Percentiles rank a stretch among this genome's conserved stretches.
These are phyloP conservation scores for Reinhardtius hippoglossoides DNA, from an alignment of 2,113 vertebrate genomes.

Conservation along the genomic window DNA sequence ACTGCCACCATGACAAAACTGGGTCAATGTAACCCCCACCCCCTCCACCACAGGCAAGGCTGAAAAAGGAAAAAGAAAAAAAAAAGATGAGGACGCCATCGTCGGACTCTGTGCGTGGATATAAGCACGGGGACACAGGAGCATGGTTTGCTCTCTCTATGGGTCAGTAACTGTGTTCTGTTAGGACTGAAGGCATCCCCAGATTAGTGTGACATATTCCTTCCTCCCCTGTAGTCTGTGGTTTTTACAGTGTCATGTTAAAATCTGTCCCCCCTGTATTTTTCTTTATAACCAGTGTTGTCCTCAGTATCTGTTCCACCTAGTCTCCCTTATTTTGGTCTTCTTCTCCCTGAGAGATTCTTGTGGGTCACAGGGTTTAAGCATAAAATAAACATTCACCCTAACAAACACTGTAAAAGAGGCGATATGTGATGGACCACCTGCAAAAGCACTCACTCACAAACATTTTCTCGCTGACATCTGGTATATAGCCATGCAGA, in stretches of 20 bases:
- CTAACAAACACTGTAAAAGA: conserved; percentile 12
- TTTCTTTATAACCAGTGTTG: conserved; percentile 50
- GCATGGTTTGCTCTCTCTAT: conserved; percentile 70
- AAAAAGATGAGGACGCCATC: conserved; percentile 77
- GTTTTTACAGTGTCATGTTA: conserved; percentile 47
- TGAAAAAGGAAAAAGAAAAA: conserved; percentile 66
- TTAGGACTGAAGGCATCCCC: conserved; percentile 52
- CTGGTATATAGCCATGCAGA: background rate
- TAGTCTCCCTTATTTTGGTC: background rate
- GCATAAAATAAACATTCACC: conserved; percentile 41
- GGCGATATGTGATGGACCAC: background rate
- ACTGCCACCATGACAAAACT: conserved; percentile 84
- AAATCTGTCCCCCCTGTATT: conserved; percentile 54
- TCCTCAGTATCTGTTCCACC: conserved; percentile 35
- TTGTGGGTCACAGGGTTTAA: background rate
- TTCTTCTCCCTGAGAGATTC: conserved; percentile 19
- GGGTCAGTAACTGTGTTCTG: conserved; percentile 76
- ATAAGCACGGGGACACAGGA: conserved; percentile 74
- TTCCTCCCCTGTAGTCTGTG: conserved; percentile 58
- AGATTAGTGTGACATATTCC: conserved; percentile 57
- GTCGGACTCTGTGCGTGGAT: conserved; percentile 73
- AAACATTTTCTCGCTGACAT: background rate
- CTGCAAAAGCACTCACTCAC: background rate
- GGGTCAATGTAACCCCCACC: conserved; percentile 83
- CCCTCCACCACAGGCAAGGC: conserved; percentile 82